Evolutionary conservation across 2,888 invertebrate species (phyloP).

Genomic region (Pasiphila rectangulata): DNA sequence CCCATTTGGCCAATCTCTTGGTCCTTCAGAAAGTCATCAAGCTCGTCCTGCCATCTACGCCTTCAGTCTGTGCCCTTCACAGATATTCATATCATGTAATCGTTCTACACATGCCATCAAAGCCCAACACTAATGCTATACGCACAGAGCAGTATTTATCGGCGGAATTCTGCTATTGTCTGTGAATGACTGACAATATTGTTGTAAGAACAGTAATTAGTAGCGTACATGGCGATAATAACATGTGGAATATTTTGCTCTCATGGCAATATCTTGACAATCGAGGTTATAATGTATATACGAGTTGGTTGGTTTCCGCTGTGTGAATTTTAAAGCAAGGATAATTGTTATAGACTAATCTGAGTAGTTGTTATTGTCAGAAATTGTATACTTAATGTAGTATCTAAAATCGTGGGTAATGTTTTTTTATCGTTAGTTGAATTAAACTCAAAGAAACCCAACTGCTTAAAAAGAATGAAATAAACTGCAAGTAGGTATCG

Average conservation of each 20-base stretch:
- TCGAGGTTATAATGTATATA: conserved; percentile 19
- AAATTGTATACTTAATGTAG: too few relatives aligned
- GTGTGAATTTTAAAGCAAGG: conserved; percentile 18
- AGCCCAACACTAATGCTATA: not conserved
- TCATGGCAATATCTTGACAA: conserved; percentile 16
- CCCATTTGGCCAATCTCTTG: too few relatives aligned
- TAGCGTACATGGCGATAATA: conserved; percentile 25
- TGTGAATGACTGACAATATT: conserved; percentile 28
- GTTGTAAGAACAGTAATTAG: conserved; percentile 32
- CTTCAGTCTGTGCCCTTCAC: too few relatives aligned
- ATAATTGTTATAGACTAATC: not conserved
- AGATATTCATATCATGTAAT: too few relatives aligned
- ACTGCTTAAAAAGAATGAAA: too few relatives aligned
- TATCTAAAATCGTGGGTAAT: too few relatives aligned
- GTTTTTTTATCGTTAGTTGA: too few relatives aligned
- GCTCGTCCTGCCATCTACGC: too few relatives aligned
- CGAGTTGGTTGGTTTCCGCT: conserved; percentile 19
- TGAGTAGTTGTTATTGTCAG: too few relatives aligned
- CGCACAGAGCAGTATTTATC: conserved; percentile 16
- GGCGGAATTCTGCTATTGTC: conserved; percentile 37
- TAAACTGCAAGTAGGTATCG: too few relatives aligned
- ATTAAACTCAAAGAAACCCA: too few relatives aligned
- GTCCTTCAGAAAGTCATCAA: too few relatives aligned
- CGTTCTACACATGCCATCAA: not conserved
- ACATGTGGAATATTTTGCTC: conserved; percentile 13